Evolutionary conservation across 2,888 invertebrate species (phyloP), one percentile per base, ranked within the genome.

Genomic region (Tetheella fluctuosa): DNA sequence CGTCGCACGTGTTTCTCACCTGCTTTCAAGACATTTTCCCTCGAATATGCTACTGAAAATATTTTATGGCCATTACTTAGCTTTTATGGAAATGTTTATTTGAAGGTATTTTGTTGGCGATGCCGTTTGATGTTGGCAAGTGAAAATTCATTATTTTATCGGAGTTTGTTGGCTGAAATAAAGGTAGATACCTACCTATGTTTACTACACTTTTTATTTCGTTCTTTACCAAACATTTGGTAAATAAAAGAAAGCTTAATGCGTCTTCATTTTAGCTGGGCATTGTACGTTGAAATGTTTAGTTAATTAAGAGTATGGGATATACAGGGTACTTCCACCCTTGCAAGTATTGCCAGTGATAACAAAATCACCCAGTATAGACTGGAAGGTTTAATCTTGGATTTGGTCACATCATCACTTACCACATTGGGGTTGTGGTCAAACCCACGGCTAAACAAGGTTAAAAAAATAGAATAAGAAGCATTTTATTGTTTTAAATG

Each of bases 81-180:
- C 66, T 67, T 69, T 70, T 69, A 74, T 65, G 73, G 67, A 73
- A 74, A 72, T 67, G 62, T 70, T 67, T 68, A 68, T 69, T 63
- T 63, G 63, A 67, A 67, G 59, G 20, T 48, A 48, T 71, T 73
- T 70, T 66, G 67, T 61, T 53, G 57, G 48, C 20, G 48, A 20
- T 20, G 23, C 30, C 53, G 10, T 23, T 52, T 57, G 17, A 7
- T 25, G 59, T 62, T 62, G 52, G 10, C 25, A n/a, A 63, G 62
- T 60, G 57, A 58, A 56, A 30, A 59, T 60, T 55, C 48, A 57
- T 42, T 57, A 23, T 17, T 39, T 6, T 20, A 28, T 8, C 12
- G 57, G 48, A 25, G 57, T 48, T 48, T 10, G 20, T 20, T 7
- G n/a, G 1, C 10, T 20, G 0, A 20, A 17, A n/a, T 42, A 42